These are phyloP conservation scores for Tauraco erythrolophus DNA, from an alignment of 2,113 vertebrate genomes.

Conservation along the genomic window DNA sequence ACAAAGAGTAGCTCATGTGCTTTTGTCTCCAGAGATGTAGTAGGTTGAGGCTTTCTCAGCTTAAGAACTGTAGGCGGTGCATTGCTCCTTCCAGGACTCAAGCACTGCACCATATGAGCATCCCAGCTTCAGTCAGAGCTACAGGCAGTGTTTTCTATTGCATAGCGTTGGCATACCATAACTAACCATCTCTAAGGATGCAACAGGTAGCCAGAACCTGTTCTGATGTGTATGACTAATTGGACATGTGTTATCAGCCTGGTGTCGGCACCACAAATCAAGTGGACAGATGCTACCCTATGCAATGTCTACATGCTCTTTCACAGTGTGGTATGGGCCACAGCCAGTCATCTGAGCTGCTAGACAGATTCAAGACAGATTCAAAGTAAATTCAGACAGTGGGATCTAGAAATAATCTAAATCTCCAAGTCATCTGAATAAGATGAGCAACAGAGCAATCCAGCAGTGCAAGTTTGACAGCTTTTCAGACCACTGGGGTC, in stretches of 20 bases:
- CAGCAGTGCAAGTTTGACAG: neutral
- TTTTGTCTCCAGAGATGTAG: neutral
- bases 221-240: neutral
- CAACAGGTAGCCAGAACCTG: neutral
- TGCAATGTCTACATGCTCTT: neutral
- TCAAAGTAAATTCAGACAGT: neutral
- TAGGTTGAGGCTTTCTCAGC: neutral
- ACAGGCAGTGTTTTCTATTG: neutral
- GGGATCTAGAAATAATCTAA: neutral
- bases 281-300: neutral
- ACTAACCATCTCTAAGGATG: neutral
- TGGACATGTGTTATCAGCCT: neutral
- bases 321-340: neutral
- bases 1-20: neutral
- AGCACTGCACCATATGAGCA: neutral
- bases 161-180: neutral
- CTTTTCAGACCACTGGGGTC: neutral
- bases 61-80: neutral
- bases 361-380: neutral
- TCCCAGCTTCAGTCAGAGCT: neutral
- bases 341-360: neutral
- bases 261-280: neutral
- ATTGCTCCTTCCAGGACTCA: neutral
- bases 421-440: neutral
- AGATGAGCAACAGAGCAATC: neutral